phyloP scores from a whole-genome alignment of 2,113 vertebrate genomes.

The Petromus typicus region DNA sequence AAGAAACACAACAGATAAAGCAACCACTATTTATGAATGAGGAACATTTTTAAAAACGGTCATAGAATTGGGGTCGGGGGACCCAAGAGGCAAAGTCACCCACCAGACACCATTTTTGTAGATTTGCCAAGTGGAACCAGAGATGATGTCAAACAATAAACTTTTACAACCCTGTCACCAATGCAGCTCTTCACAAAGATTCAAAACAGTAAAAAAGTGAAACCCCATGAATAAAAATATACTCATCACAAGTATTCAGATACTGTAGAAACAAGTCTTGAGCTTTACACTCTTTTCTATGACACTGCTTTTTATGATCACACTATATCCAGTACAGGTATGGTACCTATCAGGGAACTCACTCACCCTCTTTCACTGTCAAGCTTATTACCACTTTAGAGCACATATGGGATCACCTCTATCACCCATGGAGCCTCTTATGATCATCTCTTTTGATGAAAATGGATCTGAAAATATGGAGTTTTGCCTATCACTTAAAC shows the following conservation, averaged over 20 bases:
- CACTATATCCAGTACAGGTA: neutral
- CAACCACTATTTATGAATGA: neutral
- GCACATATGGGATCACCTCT: neutral
- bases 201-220: neutral
- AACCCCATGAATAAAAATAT: neutral
- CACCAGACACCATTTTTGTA: fast-evolving
- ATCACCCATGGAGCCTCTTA: neutral
- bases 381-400: neutral
- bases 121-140: neutral
- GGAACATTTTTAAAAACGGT: neutral
- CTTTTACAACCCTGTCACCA: neutral
- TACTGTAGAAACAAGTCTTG: neutral
- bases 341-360: neutral
- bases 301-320: neutral
- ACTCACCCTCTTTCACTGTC: neutral
- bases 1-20: neutral
- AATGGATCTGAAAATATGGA: neutral
- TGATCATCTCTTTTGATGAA: neutral
- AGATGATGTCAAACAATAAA: fast-evolving
- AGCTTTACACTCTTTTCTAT: neutral
- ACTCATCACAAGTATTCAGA: neutral
- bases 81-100: neutral
- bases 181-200: neutral
- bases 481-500: neutral
- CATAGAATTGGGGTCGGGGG: neutral